phyloP scores from a whole-genome alignment of 2,113 vertebrate genomes.

The Prietella phreatophila region DNA sequence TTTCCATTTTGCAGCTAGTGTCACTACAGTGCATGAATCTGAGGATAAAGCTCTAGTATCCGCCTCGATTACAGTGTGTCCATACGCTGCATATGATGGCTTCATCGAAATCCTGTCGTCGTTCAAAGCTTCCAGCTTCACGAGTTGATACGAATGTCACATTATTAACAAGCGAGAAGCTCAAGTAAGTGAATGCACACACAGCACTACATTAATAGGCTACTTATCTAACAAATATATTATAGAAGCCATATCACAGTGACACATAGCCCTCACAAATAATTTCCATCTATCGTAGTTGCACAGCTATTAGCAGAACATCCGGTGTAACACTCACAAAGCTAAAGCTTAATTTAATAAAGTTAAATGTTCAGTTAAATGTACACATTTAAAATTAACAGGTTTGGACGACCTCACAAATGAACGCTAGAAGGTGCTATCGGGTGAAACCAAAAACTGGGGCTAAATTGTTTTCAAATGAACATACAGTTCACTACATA shows the following conservation, averaged over 20 bases:
- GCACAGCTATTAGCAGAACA: not conserved
- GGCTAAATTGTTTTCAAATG: not conserved
- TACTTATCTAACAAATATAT: not conserved
- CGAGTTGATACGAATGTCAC: not conserved
- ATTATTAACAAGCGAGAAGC: not conserved
- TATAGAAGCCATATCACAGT: not conserved
- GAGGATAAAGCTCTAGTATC: not conserved
- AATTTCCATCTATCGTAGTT: not conserved
- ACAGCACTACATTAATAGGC: not conserved
- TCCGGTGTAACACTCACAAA: not conserved
- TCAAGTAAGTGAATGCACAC: not conserved
- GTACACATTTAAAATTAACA: not conserved
- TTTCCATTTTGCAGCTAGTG: not conserved
- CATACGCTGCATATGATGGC: not conserved
- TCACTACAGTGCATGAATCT: not conserved
- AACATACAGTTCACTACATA: not conserved
- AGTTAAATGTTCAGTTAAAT: not conserved
- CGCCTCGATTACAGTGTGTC: not conserved
- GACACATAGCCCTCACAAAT: not conserved
- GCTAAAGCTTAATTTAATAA: not conserved
- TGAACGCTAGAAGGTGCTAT: conserved; percentile 63
- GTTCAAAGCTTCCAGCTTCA: not conserved
- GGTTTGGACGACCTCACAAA: not conserved
- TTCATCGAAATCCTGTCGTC: not conserved
- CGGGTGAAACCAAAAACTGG: conserved; percentile 10